A percentile compares a stretch with the other conserved stretches of the same genome.
These are phyloP conservation scores for Drosophila chauvacae DNA, from an alignment of 1,140 invertebrate species.

Conservation along the genomic window DNA sequence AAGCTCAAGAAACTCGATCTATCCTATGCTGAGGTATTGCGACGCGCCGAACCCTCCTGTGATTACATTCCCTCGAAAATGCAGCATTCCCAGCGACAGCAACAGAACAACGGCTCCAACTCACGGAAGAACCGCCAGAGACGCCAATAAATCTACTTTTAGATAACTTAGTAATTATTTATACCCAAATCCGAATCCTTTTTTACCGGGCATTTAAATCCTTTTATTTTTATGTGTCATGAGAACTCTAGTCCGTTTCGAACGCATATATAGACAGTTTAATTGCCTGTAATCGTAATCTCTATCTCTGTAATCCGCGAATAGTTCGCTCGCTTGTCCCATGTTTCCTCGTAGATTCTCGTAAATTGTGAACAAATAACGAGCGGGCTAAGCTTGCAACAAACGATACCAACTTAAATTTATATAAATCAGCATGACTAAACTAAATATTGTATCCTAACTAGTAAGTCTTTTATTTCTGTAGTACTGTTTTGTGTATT, in stretches of 20 bases:
- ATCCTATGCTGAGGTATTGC: constrained; percentile 92
- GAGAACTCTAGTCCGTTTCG: constrained; percentile 20
- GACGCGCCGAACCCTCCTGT: constrained; percentile 87
- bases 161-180: constrained; percentile 25
- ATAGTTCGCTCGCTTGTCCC: constrained; percentile 4
- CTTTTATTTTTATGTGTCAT: constrained; percentile 16
- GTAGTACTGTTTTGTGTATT: constrained; percentile 15
- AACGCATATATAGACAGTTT: constrained; percentile 15
- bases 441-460: constrained; percentile 8
- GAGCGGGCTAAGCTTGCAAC: constrained; percentile 8
- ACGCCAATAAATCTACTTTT: constrained; percentile 27
- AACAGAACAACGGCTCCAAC: constrained; percentile 12
- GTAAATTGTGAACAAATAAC: constrained; percentile 7
- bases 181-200: not conserved
- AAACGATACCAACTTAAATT: not conserved
- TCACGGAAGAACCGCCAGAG: constrained; percentile 22
- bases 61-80: constrained; percentile 55
- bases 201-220: constrained; percentile 5
- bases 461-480: constrained; percentile 12
- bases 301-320: not conserved
- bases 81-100: constrained; percentile 36
- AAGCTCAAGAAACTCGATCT: constrained; percentile 91
- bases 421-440: constrained; percentile 4
- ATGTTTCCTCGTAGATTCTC: not conserved
- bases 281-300: constrained; percentile 14